Evolutionary conservation across 2,888 invertebrate species (phyloP).

Genomic region (Heliconius aoede): DNA sequence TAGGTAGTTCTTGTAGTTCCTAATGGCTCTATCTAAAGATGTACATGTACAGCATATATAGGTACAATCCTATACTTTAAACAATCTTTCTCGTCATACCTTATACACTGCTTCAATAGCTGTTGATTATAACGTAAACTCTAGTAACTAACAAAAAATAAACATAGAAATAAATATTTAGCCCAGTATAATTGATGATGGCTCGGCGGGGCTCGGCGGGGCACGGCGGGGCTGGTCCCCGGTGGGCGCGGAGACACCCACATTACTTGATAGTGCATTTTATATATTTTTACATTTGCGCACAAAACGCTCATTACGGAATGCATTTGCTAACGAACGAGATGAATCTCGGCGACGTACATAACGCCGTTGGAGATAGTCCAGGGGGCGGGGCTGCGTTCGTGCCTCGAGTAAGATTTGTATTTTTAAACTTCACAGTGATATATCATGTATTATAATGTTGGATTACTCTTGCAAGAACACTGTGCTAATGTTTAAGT

Average conservation of each 20-base stretch:
- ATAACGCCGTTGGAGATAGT: slow-evolving; percentile 38
- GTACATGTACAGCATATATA: too few relatives aligned
- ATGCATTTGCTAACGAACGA: slow-evolving; percentile 79
- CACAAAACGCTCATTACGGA: slow-evolving; percentile 75
- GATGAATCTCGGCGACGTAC: slow-evolving; percentile 52
- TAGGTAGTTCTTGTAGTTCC: too few relatives aligned
- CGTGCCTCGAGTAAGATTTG: neutral
- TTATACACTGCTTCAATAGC: neutral
- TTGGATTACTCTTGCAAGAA: neutral
- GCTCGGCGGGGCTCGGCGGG: neutral
- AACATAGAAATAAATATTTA: slow-evolving; percentile 1
- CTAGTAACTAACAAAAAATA: neutral
- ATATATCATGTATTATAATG: neutral
- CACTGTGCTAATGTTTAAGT: neutral
- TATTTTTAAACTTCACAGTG: neutral
- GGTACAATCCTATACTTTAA: too few relatives aligned
- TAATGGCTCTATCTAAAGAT: too few relatives aligned
- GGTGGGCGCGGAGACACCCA: slow-evolving; percentile 30
- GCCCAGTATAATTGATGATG: neutral
- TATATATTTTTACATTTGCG: slow-evolving; percentile 74
- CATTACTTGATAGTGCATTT: slow-evolving; percentile 61
- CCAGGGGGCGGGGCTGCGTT: slow-evolving; percentile 21
- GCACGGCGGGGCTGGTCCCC: slow-evolving; percentile 3
- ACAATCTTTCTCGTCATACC: too few relatives aligned
- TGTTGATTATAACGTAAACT: neutral